These are phyloP conservation scores for Caranx ignobilis DNA, from an alignment of 2,113 vertebrate species.

Conservation along the genomic window DNA sequence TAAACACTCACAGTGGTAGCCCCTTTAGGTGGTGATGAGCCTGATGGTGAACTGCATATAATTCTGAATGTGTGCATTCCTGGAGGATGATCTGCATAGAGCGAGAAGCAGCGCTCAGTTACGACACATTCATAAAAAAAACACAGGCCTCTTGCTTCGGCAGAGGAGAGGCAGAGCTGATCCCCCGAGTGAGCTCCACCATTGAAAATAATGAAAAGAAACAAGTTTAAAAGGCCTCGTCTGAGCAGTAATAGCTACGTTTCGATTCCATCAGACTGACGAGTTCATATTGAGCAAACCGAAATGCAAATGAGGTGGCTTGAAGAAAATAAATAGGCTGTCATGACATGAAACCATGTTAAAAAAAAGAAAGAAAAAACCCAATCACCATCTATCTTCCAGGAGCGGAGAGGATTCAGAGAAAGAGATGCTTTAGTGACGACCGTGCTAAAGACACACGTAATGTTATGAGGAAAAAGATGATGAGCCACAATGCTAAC, in stretches of 20 bases:
- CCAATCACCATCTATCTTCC: conserved; percentile 13
- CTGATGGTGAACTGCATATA: not conserved
- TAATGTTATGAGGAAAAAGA: conserved; percentile 18
- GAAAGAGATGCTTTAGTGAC: not conserved
- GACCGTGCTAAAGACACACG: not conserved
- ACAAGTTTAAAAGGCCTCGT: conserved; percentile 25
- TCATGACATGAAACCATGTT: conserved; percentile 25
- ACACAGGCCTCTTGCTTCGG: conserved; percentile 11
- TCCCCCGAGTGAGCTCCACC: conserved; percentile 30
- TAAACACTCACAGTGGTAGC: conserved; percentile 22
- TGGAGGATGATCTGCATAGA: not conserved
- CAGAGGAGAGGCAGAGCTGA: conserved; percentile 6
- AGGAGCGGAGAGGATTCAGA: conserved; percentile 15
- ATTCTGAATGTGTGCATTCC: conserved; percentile 4
- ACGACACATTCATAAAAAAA: conserved; percentile 23
- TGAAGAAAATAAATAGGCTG: conserved; percentile 33
- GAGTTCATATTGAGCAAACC: conserved; percentile 14
- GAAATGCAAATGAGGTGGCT: conserved; percentile 46
- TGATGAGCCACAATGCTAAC: conserved; percentile 46
- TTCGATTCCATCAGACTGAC: conserved; percentile 13
- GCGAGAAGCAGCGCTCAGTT: conserved; percentile 18
- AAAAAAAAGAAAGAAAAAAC: not conserved
- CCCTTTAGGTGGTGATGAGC: conserved; percentile 5
- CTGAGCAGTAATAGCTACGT: conserved; percentile 25
- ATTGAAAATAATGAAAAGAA: conserved; percentile 47